Base-by-base conservation (phyloP, 2,888 invertebrate genomes). In the Yponomeuta sedellus region DNA sequence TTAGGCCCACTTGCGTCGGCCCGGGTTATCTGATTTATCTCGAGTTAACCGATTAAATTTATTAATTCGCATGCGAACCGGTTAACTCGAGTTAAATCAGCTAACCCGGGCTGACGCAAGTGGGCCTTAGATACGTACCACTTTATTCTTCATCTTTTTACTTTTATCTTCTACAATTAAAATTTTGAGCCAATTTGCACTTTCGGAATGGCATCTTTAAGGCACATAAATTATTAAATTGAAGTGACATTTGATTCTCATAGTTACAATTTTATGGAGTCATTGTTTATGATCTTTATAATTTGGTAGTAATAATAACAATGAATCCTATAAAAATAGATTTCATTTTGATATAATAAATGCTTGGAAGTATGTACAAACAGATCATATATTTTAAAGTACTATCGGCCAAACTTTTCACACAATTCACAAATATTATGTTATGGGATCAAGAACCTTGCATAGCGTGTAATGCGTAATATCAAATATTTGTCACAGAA, bases 271-370 rank as follows among this genome's bases (percentile, higher is more conserved):
- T 61, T n/a, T n/a, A 61, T 61, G 34, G 34, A 61, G 44, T 52
- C 44, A 52, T 52, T 8, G 16, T 52, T 3, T 52, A 52, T 52
- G 44, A 22, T 1, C 59, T 25, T 22, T 59, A 22, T 59, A 59
- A 59, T 22, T 59, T 25, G 3, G n/a, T 59, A 59, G 20, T 19
- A 34, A 34, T 34, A 34, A 34, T 34, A 34, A 61, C 61, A 82
- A 85, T 78, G 77, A 79, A 81, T 83, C 78, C 78, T 89, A 88
- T 82, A 89, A 90, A 90, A 90, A 90, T 90, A 89, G 82, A 86
- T 85, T 82, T 86, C 82, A 85, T 88, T 87, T 88, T 87, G 85
- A 74, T 83, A 80, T 79, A 72, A 77, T 74, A 73, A 68, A 68
- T 68, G 66, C 67, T 66, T 69, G 66, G 34, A 65, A 66, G 20